Evolutionary conservation across 2,797 vertebrate species (phyloP), one percentile per base, ranked within the genome.

Genomic region (Apogon hyalosoma): DNA sequence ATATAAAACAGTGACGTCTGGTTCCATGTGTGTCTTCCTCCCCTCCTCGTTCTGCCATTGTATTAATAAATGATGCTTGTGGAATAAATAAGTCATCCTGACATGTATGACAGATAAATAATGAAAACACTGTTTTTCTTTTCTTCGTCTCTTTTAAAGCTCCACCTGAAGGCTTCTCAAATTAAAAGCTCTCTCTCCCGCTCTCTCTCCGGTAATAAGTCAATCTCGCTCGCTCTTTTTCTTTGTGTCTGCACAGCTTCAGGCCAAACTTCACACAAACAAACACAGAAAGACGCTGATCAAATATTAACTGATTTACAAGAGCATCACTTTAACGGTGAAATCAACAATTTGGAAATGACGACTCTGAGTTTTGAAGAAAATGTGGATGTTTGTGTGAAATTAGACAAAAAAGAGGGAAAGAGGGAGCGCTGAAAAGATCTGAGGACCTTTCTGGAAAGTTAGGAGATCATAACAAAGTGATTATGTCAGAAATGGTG

Each of bases 51-150:
- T 1, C 10, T 10, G 19, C 38, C 48, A 45, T 59, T 31, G 38
- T 63, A 80, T 83, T 38, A 73, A 80, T 78, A 80, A 72, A 53
- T 61, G 73, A 85, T 83, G 66, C n/a, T 77, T 76, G 56, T 80
- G 41, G 70, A 77, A 88, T 87, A 75, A 92, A 91, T 87, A 90
- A 89, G 79, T 85, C 64, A 90, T 88, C 59, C 77, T 63, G 82
- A 88, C 87, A 88, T 76, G 83, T 88, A 80, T 88, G 87, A 87
- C 86, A 79, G 84, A 88, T 91, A 66, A 92, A 92, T 93, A 90
- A 92, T 90, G 86, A 71, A 92, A 86, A 82, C 69, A 67, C 7
- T 85, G 76, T 90, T 88, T 91, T 87, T 82, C 82, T 87, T 84
- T 77, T 72, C 71, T 85, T 87, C 80, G 79, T 90, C 65, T 79